Conservation (phyloP, 2,113 vertebrate genomes). For the Colaptes auratus region DNA sequence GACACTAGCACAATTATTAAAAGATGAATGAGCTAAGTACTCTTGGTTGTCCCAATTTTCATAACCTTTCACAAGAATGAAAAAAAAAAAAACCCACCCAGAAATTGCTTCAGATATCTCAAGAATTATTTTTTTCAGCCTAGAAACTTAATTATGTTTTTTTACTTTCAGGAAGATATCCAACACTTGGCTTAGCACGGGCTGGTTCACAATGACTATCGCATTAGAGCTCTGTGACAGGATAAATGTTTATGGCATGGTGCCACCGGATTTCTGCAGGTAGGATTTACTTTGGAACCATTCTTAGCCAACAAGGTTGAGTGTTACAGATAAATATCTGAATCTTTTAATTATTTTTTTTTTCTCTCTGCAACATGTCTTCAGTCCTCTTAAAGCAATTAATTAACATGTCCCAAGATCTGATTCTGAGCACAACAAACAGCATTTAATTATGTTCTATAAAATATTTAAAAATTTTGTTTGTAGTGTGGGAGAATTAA, state of each 20-base stretch:
- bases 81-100: background rate
- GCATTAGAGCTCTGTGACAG: constrained; percentile 96
- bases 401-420: constrained; percentile 65
- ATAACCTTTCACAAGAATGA: constrained; percentile 18
- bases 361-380: constrained; percentile 4
- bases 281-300: constrained; percentile 73
- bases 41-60: constrained; percentile 14
- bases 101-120: constrained; percentile 20
- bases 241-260: constrained; percentile 97
- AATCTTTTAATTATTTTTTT: constrained; percentile 23
- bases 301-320: constrained; percentile 18
- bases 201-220: constrained; percentile 99
- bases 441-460: constrained; percentile 73
- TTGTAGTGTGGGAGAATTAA: constrained; percentile 71
- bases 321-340: constrained; percentile 45
- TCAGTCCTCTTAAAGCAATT: constrained; percentile 58
- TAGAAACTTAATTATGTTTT: constrained; percentile 69
- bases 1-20: background rate
- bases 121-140: constrained; percentile 40
- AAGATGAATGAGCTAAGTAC: background rate
- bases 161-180: constrained; percentile 90
- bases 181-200: constrained; percentile 98
- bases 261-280: constrained; percentile 98
- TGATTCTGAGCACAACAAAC: constrained; percentile 69
- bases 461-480: constrained; percentile 74